phyloP scores from a whole-genome alignment of 1,140 invertebrate genomes.

The Hesperophylax magnus region DNA sequence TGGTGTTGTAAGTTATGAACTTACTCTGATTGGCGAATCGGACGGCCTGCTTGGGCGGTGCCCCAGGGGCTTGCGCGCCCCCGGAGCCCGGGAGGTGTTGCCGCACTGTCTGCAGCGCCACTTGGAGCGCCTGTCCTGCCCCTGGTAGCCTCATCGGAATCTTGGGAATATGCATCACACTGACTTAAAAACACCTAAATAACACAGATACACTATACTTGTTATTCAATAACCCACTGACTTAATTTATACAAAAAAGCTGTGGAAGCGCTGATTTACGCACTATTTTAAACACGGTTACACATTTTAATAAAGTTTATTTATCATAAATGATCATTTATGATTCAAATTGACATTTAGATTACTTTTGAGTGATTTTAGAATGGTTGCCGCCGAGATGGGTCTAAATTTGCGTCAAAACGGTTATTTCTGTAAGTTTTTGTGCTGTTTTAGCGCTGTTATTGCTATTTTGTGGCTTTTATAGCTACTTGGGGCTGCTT shows the following conservation, averaged over 20 bases:
- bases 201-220: neutral
- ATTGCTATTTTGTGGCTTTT: neutral
- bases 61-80: slow-evolving; percentile 70
- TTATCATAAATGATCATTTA: neutral
- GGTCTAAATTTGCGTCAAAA: neutral
- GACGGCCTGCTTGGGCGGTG: slow-evolving; percentile 72
- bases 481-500: neutral
- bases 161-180: slow-evolving; percentile 10
- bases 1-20: neutral
- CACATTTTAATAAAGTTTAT: no score
- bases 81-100: slow-evolving; percentile 76
- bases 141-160: slow-evolving; percentile 74
- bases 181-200: slow-evolving; percentile 5
- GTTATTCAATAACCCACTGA: no score
- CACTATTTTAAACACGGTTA: no score
- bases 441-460: no score
- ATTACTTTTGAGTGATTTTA: slow-evolving; percentile 16
- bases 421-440: no score
- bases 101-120: slow-evolving; percentile 84
- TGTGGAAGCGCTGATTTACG: no score
- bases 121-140: slow-evolving; percentile 81
- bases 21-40: slow-evolving; percentile 75
- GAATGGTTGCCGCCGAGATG: slow-evolving; percentile 32
- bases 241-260: no score
- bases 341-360: slow-evolving; percentile 38